Base-by-base conservation (phyloP, 2,797 vertebrate genomes). In the Liasis olivaceus region DNA sequence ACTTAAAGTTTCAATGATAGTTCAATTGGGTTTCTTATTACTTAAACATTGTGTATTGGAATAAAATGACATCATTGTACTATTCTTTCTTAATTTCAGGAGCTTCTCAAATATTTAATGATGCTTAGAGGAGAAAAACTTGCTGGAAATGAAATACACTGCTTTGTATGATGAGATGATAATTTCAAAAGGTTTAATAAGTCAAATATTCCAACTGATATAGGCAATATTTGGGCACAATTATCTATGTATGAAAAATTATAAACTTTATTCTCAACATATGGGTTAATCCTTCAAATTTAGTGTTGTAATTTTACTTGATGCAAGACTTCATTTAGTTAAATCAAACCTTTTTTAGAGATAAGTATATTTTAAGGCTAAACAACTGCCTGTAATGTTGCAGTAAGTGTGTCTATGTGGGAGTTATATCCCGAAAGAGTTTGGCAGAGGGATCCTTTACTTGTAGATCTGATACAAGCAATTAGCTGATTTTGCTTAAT, bases 401-500 rank as follows among this genome's bases (percentile, higher is more conserved):
- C 0, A 5, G 28, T 58, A 91, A 59, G 11, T 2, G 36, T 58
- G 56, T 42, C 26, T 6, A 11, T 56, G n/a, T 87, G 69, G 47
- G 24, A 72, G 15, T 72, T 2, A n/a, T 26, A 54, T 0, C 22
- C 77, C 81, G 36, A 58, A 94, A 24, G 92, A 88, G 22, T n/a
- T 81, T 96, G 95, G 95, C 96, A 97, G 96, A 97, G 96, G 97
- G 96, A 95, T 94, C 90, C 95, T 98, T 97, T 98, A 98, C 97
- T 98, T 96, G 96, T 96, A 96, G 93, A 95, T 93, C 95, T 93
- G 95, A 96, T 90, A 94, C 93, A 93, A 87, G 96, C 94, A 94
- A 91, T 91, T 87, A 96, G 90, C 84, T 86, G 92, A 96, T 95
- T 92, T 97, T 96, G 95, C 6, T 72, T 97, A 94, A 87, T 94